phyloP scores from a whole-genome alignment of 2,888 invertebrate genomes.

The Empis stercorea region DNA sequence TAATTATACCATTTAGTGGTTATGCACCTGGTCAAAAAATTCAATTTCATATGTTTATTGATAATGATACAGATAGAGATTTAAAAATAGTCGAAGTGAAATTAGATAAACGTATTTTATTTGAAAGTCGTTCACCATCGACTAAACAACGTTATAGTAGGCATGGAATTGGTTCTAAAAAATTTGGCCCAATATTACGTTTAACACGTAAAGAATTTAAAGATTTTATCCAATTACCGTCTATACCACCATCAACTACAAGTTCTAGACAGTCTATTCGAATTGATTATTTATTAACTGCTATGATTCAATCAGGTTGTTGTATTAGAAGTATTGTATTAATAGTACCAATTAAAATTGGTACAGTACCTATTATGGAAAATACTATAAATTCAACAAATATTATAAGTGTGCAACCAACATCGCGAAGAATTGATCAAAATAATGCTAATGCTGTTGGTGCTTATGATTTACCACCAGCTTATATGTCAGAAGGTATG shows the following conservation, averaged over 20 bases:
- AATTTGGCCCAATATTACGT: constrained; percentile 41
- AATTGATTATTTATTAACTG: constrained; percentile 25
- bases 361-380: constrained; percentile 21
- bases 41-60: constrained; percentile 51
- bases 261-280: constrained; percentile 27
- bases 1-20: constrained; percentile 51
- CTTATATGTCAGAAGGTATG: not conserved
- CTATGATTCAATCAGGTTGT: constrained; percentile 24
- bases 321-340: constrained; percentile 28
- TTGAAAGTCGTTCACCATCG: not conserved
- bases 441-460: not conserved
- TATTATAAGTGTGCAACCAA: constrained; percentile 5
- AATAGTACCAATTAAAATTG: constrained; percentile 24
- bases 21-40: constrained; percentile 65
- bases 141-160: not conserved
- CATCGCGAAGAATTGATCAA: not conserved
- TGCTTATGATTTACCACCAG: not conserved
- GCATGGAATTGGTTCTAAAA: constrained; percentile 23
- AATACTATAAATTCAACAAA: not conserved
- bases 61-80: constrained; percentile 58
- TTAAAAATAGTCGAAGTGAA: constrained; percentile 12
- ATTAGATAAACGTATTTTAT: not conserved
- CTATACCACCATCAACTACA: constrained; percentile 55
- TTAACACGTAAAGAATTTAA: constrained; percentile 44
- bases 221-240: constrained; percentile 45